Percentiles rank a stretch among this genome's conserved stretches.
These are phyloP conservation scores for Phrynocephalus versicolor DNA, from an alignment of 2,113 vertebrate species.

Conservation along the genomic window DNA sequence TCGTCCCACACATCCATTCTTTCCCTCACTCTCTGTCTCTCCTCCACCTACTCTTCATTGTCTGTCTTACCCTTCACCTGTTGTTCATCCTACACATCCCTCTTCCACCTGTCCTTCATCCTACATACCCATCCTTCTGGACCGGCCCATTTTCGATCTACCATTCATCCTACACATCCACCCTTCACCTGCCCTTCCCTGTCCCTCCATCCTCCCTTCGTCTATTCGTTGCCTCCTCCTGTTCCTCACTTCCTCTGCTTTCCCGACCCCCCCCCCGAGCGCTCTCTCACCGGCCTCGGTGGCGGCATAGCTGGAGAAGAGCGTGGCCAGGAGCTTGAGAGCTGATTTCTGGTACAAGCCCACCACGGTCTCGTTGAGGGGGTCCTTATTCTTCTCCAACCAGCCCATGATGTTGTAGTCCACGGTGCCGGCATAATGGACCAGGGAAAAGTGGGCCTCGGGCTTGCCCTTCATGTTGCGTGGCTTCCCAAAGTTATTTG, in stretches of 20 bases:
- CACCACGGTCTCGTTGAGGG: slow-evolving; percentile 86
- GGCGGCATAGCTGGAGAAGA: slow-evolving; percentile 83
- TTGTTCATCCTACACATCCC: background rate
- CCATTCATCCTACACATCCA: too few relatives aligned
- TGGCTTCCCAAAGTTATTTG: slow-evolving; percentile 84
- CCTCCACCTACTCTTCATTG: background rate
- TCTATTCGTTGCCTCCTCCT: background rate
- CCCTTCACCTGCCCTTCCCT: background rate
- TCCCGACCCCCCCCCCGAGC: background rate
- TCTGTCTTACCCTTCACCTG: background rate
- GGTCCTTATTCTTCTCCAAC: slow-evolving; percentile 90
- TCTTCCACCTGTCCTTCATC: background rate
- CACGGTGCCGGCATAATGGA: slow-evolving; percentile 86
- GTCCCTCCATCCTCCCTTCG: background rate
- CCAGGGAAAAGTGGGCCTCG: slow-evolving; percentile 82
- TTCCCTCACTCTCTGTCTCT: background rate
- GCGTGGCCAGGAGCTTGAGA: slow-evolving; percentile 77
- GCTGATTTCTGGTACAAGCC: slow-evolving; percentile 85
- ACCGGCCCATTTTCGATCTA: too few relatives aligned
- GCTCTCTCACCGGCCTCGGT: slow-evolving; percentile 75
- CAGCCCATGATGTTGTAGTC: slow-evolving; percentile 90
- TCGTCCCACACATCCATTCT: background rate
- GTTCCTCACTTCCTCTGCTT: background rate
- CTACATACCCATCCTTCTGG: background rate
- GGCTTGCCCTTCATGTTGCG: slow-evolving; percentile 80